Conservation (phyloP, 2,113 vertebrate species). For the Dromiciops gliroides region DNA sequence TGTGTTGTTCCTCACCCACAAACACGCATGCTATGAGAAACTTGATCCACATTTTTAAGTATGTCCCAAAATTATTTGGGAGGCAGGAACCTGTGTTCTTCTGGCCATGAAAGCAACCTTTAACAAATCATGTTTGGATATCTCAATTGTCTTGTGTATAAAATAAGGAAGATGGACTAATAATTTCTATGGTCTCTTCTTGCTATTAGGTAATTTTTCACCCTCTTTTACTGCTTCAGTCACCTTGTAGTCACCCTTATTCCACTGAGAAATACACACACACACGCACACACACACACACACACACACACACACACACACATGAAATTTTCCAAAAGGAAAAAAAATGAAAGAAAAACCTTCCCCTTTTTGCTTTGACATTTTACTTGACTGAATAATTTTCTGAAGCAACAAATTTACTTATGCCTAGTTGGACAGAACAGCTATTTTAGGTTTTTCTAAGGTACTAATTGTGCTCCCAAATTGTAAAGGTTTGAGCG, state of each 20-base stretch:
- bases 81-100: not conserved
- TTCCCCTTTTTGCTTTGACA: not conserved
- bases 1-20: not conserved
- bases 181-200: not conserved
- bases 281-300: not conserved
- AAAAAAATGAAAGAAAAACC: not conserved
- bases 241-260: not conserved
- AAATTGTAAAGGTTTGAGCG: constrained; percentile 11
- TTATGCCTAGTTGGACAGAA: not conserved
- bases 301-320: not conserved
- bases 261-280: not conserved
- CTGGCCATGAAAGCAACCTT: not conserved
- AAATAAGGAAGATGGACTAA: not conserved
- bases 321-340: not conserved
- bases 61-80: not conserved
- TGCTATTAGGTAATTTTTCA: not conserved
- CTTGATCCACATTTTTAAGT: not conserved
- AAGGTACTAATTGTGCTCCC: not conserved
- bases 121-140: not conserved
- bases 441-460: not conserved
- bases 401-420: not conserved
- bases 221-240: not conserved
- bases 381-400: not conserved
- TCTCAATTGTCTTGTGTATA: not conserved
- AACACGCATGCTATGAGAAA: not conserved